phyloP scores from a whole-genome alignment of 2,888 invertebrate species.

The Pachycephus smyrnensis region DNA sequence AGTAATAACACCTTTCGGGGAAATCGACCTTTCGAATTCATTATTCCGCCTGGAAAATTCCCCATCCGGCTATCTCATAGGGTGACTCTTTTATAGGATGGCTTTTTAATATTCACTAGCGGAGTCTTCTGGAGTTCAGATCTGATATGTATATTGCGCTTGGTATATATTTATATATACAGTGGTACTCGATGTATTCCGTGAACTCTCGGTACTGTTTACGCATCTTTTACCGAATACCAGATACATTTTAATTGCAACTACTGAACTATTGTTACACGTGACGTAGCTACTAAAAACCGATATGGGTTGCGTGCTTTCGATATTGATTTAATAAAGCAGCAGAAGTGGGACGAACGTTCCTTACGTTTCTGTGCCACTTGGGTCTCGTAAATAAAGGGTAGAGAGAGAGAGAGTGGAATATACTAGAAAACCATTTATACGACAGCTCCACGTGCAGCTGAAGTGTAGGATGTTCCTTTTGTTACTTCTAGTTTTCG shows the following conservation, averaged over 20 bases:
- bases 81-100: not conserved
- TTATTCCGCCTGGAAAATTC: not conserved
- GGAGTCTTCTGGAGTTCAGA: no score
- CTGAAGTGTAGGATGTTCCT: not conserved
- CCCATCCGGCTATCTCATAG: not conserved
- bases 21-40: constrained; percentile 6
- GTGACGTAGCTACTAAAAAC: not conserved
- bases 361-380: not conserved
- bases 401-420: not conserved
- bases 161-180: not conserved
- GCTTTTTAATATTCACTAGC: not conserved
- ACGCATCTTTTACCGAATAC: not conserved
- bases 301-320: not conserved
- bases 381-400: not conserved
- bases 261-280: not conserved
- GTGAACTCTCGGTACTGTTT: not conserved
- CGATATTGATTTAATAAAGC: not conserved
- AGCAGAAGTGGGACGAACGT: not conserved
- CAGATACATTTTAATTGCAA: not conserved
- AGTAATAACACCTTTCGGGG: not conserved
- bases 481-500: not conserved
- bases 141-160: not conserved
- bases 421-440: not conserved
- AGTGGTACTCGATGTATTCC: not conserved
- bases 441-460: not conserved